Evolutionary conservation across 1,140 invertebrate genomes (phyloP).

Genomic region (Neodiprion lecontei): DNA sequence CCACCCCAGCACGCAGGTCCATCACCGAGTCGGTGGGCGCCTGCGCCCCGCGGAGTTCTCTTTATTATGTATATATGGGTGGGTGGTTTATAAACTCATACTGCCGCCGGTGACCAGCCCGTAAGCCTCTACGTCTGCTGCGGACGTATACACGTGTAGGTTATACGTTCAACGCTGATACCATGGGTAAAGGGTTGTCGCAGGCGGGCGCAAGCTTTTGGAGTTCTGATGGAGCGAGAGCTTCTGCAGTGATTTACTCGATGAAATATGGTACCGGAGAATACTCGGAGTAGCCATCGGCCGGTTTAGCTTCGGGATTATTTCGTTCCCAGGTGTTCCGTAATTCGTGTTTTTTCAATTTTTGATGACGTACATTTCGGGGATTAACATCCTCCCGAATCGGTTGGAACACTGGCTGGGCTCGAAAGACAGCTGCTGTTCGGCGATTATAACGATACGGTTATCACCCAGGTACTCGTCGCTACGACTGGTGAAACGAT

Average conservation of each 20-base stretch:
- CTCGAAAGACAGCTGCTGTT: too few relatives aligned
- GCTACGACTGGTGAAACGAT: too few relatives aligned
- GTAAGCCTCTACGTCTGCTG: not conserved
- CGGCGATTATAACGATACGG: too few relatives aligned
- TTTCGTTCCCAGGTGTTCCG: too few relatives aligned
- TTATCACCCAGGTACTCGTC: too few relatives aligned
- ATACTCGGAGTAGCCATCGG: too few relatives aligned
- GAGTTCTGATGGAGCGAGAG: not conserved
- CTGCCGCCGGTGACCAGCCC: not conserved
- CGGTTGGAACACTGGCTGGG: too few relatives aligned
- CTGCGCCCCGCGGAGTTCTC: not conserved
- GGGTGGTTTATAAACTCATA: not conserved
- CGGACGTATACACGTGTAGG: not conserved
- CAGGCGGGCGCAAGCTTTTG: not conserved
- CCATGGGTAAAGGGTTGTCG: not conserved
- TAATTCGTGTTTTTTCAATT: not conserved
- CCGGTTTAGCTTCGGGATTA: too few relatives aligned
- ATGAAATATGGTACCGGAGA: not conserved
- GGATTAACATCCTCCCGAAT: too few relatives aligned
- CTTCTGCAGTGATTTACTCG: slow-evolving; percentile 1
- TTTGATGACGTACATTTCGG: not conserved
- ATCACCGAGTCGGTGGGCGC: not conserved
- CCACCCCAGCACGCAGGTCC: not conserved
- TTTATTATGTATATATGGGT: not conserved
- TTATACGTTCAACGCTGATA: not conserved